Evolutionary conservation across 1,140 invertebrate genomes (phyloP), one percentile per base, ranked within the genome.

Genomic region (Arion vulgaris): DNA sequence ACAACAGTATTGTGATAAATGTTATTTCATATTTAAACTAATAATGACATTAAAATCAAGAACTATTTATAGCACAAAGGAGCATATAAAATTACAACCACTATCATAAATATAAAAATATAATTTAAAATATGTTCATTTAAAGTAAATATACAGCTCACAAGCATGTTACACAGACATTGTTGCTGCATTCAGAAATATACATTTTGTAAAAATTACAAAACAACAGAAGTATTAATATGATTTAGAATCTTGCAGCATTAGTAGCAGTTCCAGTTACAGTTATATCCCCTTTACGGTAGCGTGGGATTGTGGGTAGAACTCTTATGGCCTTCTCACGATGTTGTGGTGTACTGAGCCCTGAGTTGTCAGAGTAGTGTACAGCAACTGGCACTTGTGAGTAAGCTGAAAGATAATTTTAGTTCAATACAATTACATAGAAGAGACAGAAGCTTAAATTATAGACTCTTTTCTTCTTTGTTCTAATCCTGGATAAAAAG

Each of bases 231-330:
- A 7, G 41, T 45, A 45, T 45, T 45, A 7, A 7, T 45, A 7
- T 45, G 41, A 15, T 45, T 76, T 36, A 77, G n/a, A 51, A 83
- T 36, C 41, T 83, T 19, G 62, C 74, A 53, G 81, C 73, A 77
- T 77, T 71, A 4, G 82, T 78, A 36, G 53, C 39, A 62, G 68
- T 85, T 34, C 90, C 90, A 71, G 88, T 90, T 4, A 91, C 86
- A 80, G 88, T 84, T 36, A 91, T 91, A 85, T 90, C 88, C 80
- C 90, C 90, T 86, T 87, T 88, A 62, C 86, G 86, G 83, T 91
- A 91, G 5, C 85, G 82, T 66, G 89, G 88, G 66, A 90, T 91
- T 39, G 90, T 87, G 38, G 89, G 88, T n/a, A 86, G 86, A 57
- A 81, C 79, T 74, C 85, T 87, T 51, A 69, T 28, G 41, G 87